Conservation (phyloP, 2,797 vertebrate species). For the Cyclura pinguis region DNA sequence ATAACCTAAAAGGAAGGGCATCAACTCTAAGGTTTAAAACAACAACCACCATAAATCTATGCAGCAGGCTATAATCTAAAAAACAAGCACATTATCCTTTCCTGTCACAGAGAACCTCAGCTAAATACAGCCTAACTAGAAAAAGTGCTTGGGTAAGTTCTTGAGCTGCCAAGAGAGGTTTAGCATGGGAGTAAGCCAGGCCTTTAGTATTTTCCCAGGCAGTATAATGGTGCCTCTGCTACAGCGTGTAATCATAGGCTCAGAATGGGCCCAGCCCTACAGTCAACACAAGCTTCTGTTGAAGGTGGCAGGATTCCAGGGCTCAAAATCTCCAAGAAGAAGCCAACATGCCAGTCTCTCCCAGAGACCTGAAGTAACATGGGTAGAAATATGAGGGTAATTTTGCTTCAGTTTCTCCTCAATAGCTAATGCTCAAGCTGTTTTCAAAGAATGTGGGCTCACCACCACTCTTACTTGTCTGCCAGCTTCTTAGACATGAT, state of each 20-base stretch:
- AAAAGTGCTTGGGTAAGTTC: conserved; percentile 12
- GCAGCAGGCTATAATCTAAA: conserved; percentile 29
- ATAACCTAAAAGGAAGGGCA: not conserved
- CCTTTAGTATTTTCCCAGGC: conserved; percentile 19
- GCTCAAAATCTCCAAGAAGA: not conserved
- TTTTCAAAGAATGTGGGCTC: not conserved
- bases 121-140: conserved; percentile 29
- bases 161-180: conserved; percentile 22
- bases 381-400: not conserved
- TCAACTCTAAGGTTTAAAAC: not conserved
- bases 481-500: not conserved
- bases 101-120: conserved; percentile 21
- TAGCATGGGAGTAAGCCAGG: not conserved
- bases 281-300: not conserved
- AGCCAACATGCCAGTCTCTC: no score
- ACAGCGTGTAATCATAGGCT: conserved; percentile 1
- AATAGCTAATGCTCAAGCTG: no score
- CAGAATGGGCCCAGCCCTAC: not conserved
- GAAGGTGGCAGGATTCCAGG: not conserved
- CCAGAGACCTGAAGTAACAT: not conserved
- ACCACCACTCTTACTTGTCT: not conserved
- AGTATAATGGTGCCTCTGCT: conserved; percentile 19
- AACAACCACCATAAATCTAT: conserved; percentile 1
- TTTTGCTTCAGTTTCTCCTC: not conserved
- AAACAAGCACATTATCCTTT: conserved; percentile 19